Conservation (phyloP, 2,888 invertebrate genomes). For the Amiota minor region DNA sequence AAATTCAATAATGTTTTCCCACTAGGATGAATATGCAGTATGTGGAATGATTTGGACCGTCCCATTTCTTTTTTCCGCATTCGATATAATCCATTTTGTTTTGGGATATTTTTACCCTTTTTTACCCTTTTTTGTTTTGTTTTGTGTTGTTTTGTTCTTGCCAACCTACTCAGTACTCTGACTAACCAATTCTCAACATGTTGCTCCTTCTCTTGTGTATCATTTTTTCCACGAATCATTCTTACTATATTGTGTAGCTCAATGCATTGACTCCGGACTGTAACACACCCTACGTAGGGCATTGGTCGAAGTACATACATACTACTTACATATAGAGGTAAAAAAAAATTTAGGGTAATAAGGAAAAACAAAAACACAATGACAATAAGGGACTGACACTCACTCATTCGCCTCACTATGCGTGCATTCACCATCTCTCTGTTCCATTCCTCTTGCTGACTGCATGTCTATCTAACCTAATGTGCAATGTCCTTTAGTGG, state of each 20-base stretch:
- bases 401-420: no score
- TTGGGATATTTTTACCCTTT: conserved; percentile 20
- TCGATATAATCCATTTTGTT: conserved; percentile 24
- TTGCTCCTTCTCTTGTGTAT: not conserved
- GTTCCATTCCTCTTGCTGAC: no score
- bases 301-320: conserved; percentile 21
- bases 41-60: not conserved
- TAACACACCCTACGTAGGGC: conserved; percentile 33
- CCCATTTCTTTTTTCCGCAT: conserved; percentile 4
- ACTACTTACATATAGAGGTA: not conserved
- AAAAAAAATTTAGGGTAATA: conserved; percentile 14
- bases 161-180: no score
- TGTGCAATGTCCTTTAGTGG: no score
- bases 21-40: no score
- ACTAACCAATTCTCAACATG: no score
- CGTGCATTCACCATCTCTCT: no score
- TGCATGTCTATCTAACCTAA: no score
- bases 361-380: not conserved
- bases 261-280: conserved; percentile 3
- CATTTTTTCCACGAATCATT: conserved; percentile 7
- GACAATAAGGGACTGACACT: no score
- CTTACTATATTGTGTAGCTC: not conserved
- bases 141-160: not conserved
- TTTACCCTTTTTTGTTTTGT: not conserved
- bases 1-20: no score